Conservation (phyloP, 2,888 invertebrate species). For the Spisula subtruncata region DNA sequence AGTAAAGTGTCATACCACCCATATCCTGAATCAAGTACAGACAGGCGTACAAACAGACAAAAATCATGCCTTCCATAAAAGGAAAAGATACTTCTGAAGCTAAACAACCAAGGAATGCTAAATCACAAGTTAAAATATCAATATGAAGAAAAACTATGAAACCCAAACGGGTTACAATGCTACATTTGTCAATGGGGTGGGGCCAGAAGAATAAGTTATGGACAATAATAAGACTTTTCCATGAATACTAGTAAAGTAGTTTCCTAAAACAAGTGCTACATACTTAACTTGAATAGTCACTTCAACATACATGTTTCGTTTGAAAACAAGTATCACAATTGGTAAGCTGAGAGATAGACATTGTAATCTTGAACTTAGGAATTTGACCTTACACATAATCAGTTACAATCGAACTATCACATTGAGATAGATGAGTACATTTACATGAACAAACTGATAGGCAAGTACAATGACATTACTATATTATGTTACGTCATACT, state of each 20-base stretch:
- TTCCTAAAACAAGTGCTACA: background rate
- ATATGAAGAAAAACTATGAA: background rate
- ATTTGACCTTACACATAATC: constrained; percentile 1
- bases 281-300: background rate
- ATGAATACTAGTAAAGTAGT: background rate
- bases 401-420: background rate
- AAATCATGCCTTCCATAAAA: background rate
- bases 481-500: background rate
- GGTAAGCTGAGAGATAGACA: background rate
- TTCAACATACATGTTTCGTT: background rate
- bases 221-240: too few relatives aligned
- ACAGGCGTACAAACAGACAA: background rate
- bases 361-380: constrained; percentile 21
- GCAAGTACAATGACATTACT: background rate
- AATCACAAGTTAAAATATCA: background rate
- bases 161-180: background rate
- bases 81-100: background rate
- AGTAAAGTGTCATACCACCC: background rate
- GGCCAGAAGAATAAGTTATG: too few relatives aligned
- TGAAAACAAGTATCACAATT: too few relatives aligned
- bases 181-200: too few relatives aligned
- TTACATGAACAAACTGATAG: background rate
- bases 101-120: background rate
- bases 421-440: background rate
- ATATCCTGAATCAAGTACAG: constrained; percentile 14